A percentile compares a stretch with the other conserved stretches of the same genome.
These are phyloP conservation scores for Cephonodes hylas DNA, from an alignment of 2,888 invertebrate genomes.

Conservation along the genomic window DNA sequence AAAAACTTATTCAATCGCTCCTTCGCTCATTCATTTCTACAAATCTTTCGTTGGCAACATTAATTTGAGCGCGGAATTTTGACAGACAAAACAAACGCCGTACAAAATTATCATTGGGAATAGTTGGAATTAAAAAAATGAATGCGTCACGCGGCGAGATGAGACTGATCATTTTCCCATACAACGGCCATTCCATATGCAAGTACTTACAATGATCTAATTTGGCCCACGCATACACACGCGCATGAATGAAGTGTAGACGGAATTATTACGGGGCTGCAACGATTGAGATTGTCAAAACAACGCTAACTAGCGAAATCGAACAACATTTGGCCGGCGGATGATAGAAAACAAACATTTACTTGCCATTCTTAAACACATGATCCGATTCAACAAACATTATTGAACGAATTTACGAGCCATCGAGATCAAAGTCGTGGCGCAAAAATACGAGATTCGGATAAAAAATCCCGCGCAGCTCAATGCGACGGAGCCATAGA, in stretches of 20 bases:
- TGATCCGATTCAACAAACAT: slow-evolving; percentile 70
- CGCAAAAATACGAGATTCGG: slow-evolving; percentile 54
- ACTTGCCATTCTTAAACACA: slow-evolving; percentile 69
- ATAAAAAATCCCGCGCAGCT: slow-evolving; percentile 37
- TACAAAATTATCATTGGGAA: slow-evolving; percentile 21
- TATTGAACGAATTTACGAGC: slow-evolving; percentile 67
- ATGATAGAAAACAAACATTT: slow-evolving; percentile 78
- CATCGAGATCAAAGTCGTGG: slow-evolving; percentile 67
- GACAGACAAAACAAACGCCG: slow-evolving; percentile 32
- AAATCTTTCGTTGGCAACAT: slow-evolving; percentile 25
- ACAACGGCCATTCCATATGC: slow-evolving; percentile 36
- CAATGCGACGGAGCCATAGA: slow-evolving; percentile 43
- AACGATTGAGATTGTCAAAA: slow-evolving; percentile 77
- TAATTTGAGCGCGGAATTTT: slow-evolving; percentile 29
- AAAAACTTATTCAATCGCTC: slow-evolving; percentile 31
- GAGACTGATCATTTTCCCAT: slow-evolving; percentile 20
- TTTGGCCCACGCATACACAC: slow-evolving; percentile 44
- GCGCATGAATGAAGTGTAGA: slow-evolving; percentile 55
- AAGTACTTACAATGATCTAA: slow-evolving; percentile 39
- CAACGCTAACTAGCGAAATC: slow-evolving; percentile 72
- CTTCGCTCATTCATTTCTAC: slow-evolving; percentile 29
- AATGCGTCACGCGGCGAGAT: slow-evolving; percentile 20
- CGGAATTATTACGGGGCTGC: slow-evolving; percentile 63
- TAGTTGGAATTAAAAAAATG: slow-evolving; percentile 27
- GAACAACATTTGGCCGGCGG: slow-evolving; percentile 71